Percentiles rank a stretch among this genome's conserved stretches.
Evolutionary conservation across 2,797 vertebrate genomes (phyloP).

Genomic region (Thripadectes ignobilis): DNA sequence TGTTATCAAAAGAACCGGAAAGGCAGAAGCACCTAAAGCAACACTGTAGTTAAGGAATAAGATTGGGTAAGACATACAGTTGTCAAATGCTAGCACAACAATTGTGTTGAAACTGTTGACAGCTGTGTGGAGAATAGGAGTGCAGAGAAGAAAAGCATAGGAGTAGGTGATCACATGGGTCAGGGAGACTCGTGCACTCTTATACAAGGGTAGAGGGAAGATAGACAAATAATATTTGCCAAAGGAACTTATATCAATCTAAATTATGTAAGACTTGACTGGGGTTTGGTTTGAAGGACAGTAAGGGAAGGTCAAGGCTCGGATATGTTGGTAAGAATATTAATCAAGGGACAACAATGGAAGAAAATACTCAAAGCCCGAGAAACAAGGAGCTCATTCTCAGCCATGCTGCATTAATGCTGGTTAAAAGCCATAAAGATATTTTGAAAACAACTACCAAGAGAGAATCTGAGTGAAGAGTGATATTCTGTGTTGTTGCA

Average conservation of each 20-base stretch:
- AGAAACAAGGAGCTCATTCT: neutral
- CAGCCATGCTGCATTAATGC: neutral
- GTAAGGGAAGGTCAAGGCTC: neutral
- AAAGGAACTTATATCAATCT: neutral
- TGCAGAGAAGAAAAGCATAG: neutral
- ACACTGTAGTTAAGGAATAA: neutral
- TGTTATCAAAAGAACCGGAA: neutral
- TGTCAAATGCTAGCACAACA: neutral
- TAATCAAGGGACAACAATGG: neutral
- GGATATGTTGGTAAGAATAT: neutral
- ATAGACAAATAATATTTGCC: rapidly evolving
- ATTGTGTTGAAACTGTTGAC: neutral
- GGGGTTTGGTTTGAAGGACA: neutral
- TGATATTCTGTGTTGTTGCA: neutral
- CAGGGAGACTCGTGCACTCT: neutral
- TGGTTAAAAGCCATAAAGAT: neutral
- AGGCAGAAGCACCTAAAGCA: neutral
- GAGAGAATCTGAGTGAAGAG: neutral
- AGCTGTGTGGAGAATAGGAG: neutral
- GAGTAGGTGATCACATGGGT: neutral
- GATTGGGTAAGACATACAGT: neutral
- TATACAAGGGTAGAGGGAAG: neutral
- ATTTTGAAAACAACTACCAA: neutral
- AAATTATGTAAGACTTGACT: neutral
- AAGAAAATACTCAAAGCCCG: neutral